Evolutionary conservation across 2,797 vertebrate genomes (phyloP).

Genomic region (Sylvia borin): DNA sequence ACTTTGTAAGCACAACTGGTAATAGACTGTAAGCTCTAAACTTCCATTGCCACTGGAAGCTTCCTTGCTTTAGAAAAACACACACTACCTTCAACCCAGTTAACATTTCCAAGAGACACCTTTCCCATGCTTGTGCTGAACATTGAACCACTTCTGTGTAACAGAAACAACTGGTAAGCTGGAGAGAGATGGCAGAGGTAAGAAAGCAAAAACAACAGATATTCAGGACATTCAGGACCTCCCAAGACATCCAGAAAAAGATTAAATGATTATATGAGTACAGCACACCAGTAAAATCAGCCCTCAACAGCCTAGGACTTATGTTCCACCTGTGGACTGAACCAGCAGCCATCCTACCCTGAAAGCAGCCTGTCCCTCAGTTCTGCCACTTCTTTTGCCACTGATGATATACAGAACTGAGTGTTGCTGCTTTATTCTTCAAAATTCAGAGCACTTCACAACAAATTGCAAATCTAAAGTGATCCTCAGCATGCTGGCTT

Average conservation of each 20-base stretch:
- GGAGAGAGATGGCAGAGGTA: neutral
- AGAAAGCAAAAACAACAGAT: neutral
- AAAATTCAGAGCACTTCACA: neutral
- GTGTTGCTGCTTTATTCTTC: neutral
- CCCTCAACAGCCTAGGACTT: neutral
- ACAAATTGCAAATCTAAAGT: constrained; percentile 3
- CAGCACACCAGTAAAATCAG: neutral
- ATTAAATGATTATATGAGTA: neutral
- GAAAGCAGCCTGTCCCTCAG: neutral
- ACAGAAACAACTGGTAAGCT: neutral
- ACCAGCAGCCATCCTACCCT: neutral
- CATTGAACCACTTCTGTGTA: neutral
- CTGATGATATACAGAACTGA: neutral
- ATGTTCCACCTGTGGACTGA: neutral
- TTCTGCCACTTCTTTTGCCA: neutral
- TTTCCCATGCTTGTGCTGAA: neutral
- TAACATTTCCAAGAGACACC: neutral
- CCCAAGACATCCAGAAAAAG: neutral
- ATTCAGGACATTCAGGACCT: neutral
- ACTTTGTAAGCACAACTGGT: neutral
- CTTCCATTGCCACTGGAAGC: neutral
- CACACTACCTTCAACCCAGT: neutral
- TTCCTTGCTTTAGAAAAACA: neutral
- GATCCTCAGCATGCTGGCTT: constrained; percentile 6
- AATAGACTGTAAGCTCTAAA: neutral